Evolutionary conservation across 2,113 vertebrate species (phyloP).

Genomic region (Albula glossodonta): DNA sequence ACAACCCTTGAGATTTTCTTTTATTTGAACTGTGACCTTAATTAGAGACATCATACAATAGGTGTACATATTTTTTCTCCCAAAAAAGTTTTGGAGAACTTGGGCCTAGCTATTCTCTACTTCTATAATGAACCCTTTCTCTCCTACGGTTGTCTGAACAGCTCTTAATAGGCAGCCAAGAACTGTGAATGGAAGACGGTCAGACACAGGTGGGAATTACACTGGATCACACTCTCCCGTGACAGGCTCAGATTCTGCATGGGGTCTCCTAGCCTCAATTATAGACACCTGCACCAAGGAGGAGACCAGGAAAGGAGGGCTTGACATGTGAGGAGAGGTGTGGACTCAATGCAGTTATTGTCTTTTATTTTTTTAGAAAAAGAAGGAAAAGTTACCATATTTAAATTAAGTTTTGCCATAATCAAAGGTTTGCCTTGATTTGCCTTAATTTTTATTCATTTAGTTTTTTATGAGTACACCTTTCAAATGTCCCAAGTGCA

Average conservation of each 20-base stretch:
- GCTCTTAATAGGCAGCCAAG: slow-evolving; percentile 37
- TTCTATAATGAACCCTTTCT: slow-evolving; percentile 38
- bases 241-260: slow-evolving; percentile 16
- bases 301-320: background rate
- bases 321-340: background rate
- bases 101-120: slow-evolving; percentile 27
- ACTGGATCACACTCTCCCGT: slow-evolving; percentile 34
- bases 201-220: slow-evolving; percentile 36
- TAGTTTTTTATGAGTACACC: too few species aligned
- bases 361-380: background rate
- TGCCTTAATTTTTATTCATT: too few species aligned
- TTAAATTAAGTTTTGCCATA: too few species aligned
- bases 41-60: too few species aligned
- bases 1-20: too few species aligned
- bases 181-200: slow-evolving; percentile 27
- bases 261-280: slow-evolving; percentile 34
- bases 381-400: background rate
- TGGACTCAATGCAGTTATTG: background rate
- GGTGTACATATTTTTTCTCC: too few species aligned
- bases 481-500: too few species aligned
- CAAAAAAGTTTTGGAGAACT: slow-evolving; percentile 31
- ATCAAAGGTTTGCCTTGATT: too few species aligned
- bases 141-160: slow-evolving; percentile 28
- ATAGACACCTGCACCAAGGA: slow-evolving; percentile 18
- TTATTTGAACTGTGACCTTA: too few species aligned